Base-by-base conservation (phyloP, 2,113 vertebrate genomes). In the Tautogolabrus adspersus region DNA sequence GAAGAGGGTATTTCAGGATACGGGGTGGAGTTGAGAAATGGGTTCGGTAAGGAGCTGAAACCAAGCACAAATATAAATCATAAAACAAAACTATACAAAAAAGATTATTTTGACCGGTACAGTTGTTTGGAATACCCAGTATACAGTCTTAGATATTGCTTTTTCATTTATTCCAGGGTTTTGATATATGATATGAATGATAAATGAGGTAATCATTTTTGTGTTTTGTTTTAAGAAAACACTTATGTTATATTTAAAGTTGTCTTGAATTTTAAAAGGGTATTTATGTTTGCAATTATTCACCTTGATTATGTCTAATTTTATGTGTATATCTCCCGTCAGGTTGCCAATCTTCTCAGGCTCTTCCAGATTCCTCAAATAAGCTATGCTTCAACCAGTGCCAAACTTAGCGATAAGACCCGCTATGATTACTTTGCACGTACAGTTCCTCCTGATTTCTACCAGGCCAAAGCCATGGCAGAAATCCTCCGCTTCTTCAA, bases 311-410 rank as follows among this genome's bases (percentile, higher is more conserved):
- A 34, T 74, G 18, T 66, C 38, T 66, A n/a, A 26, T 72, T 37
- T 62, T 42, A 12, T 10, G 13, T 72, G 21, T 61, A 10, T 82
- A 6, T 82, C 52, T 72, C 64, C 10, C 66, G 71, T 69, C 82
- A 99, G 98, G 98, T 99, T 84, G 98, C 98, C 72, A 99, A 99
- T 94, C 91, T 99, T 83, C 96, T 99, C 58, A 88, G 98, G 65
- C 96, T 99, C 71, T 99, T 99, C 93, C 97, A 99, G 93, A 99
- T 99, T 81, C 98, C 98, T 59, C 98, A 99, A 93, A 99, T 99
- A 77, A 99, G 98, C 92, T 99, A 99, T 0, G 98, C 98, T 10
- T 99, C 98, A 46, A 99, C 98, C 80, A 99, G 97, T 3, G 98
- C 98, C 88, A 99, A 99, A 82, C 95, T 99, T 83, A 99, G 98